A percentile compares a stretch with the other conserved stretches of the same genome.
phyloP scores from a whole-genome alignment of 2,888 invertebrate species.

The Microctonus aethiopoides region DNA sequence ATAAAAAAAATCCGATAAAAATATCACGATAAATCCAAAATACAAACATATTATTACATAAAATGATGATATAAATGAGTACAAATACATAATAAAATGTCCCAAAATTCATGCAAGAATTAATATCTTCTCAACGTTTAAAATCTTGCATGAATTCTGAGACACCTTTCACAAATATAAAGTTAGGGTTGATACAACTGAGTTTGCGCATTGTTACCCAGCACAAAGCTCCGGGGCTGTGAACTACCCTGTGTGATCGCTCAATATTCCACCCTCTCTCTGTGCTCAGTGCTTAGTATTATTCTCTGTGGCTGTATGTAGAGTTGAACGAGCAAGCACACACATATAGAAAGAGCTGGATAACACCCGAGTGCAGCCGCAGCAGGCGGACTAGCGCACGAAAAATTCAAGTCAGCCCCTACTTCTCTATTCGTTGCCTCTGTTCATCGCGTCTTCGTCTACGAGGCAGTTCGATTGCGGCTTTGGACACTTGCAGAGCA shows the following conservation, averaged over 20 bases:
- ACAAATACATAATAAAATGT: too few species aligned
- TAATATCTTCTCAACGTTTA: too few species aligned
- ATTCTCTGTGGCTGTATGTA: conserved; percentile 43
- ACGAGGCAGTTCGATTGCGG: conserved; percentile 56
- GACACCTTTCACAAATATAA: too few species aligned
- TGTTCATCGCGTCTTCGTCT: conserved; percentile 57
- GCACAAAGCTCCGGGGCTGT: conserved; percentile 38
- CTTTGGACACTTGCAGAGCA: conserved; percentile 14
- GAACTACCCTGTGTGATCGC: conserved; percentile 58
- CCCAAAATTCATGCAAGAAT: too few species aligned
- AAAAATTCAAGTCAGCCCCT: conserved; percentile 45
- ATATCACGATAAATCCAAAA: too few species aligned
- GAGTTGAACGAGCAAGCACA: conserved; percentile 40
- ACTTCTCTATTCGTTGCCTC: conserved; percentile 42
- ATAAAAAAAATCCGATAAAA: background rate
- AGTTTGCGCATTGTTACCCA: conserved; percentile 18
- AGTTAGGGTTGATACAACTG: background rate
- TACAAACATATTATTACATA: background rate
- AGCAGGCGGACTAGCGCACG: conserved; percentile 10
- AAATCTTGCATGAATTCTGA: too few species aligned
- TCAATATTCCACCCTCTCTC: conserved; percentile 65
- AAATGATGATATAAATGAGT: background rate
- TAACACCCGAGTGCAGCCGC: conserved; percentile 12
- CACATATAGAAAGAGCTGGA: background rate
- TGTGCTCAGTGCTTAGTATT: too few species aligned